These are phyloP conservation scores for Coelinius sp. DNA, from an alignment of 2,888 invertebrate genomes.

Conservation along the genomic window DNA sequence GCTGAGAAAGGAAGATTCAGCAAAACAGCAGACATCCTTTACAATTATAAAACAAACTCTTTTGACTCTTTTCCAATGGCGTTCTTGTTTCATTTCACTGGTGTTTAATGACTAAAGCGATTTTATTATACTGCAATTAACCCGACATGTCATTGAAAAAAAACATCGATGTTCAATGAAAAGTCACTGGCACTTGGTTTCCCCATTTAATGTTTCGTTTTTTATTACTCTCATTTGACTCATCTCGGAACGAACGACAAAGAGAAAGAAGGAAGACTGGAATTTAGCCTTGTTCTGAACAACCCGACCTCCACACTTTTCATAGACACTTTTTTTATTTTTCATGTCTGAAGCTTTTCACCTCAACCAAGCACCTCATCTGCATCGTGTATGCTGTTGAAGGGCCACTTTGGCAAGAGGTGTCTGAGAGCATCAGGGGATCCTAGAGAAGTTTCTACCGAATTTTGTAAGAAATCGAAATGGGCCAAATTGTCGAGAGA, in stretches of 20 bases:
- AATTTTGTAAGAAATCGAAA: too few relatives aligned
- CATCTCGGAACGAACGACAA: neutral
- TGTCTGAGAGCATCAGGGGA: too few relatives aligned
- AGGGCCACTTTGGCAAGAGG: constrained; percentile 21
- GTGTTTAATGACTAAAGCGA: constrained; percentile 19
- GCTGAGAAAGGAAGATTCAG: neutral
- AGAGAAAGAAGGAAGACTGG: neutral
- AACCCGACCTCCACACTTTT: constrained; percentile 10
- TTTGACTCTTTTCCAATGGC: neutral
- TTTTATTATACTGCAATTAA: constrained; percentile 31
- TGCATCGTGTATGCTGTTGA: neutral
- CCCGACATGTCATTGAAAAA: constrained; percentile 10
- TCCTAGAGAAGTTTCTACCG: too few relatives aligned
- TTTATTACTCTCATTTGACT: neutral
- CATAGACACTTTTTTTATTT: constrained; percentile 2
- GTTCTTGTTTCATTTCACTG: neutral
- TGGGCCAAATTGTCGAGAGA: neutral
- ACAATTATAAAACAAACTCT: neutral
- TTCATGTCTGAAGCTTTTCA: constrained; percentile 14
- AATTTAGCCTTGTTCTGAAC: constrained; percentile 1
- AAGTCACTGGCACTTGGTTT: constrained; percentile 7
- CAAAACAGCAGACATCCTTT: neutral
- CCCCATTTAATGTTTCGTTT: constrained; percentile 17
- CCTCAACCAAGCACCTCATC: constrained; percentile 8
- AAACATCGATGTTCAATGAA: constrained; percentile 32